Evolutionary conservation across 2,797 vertebrate species (phyloP).

Genomic region (Kryptopterus vitreolus): DNA sequence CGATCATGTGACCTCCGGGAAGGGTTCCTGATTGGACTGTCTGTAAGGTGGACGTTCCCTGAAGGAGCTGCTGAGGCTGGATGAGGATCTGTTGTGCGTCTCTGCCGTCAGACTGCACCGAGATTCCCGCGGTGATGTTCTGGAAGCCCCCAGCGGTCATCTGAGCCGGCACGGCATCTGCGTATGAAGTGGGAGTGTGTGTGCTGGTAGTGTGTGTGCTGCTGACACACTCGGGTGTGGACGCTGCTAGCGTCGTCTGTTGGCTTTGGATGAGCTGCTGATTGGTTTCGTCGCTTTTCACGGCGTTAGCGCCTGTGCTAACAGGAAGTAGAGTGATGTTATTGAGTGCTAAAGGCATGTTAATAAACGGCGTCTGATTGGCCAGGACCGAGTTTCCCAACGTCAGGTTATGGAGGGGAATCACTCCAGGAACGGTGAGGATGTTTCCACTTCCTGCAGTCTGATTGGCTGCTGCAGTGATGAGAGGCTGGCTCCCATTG

Average conservation of each 20-base stretch:
- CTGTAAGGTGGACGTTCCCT: conserved; percentile 83
- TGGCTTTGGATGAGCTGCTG: conserved; percentile 65
- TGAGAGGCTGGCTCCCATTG: conserved; percentile 82
- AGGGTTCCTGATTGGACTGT: conserved; percentile 84
- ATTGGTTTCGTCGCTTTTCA: conserved; percentile 63
- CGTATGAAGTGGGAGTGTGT: conserved; percentile 67
- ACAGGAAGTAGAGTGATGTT: conserved; percentile 94
- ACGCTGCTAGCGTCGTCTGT: conserved; percentile 54
- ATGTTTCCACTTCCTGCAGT: conserved; percentile 72
- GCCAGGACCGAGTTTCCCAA: conserved; percentile 84
- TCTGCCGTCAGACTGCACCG: conserved; percentile 74
- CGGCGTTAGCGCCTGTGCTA: conserved; percentile 69
- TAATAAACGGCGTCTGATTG: conserved; percentile 91
- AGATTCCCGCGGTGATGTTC: conserved; percentile 62
- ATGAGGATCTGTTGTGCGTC: conserved; percentile 84
- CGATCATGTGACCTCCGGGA: conserved; percentile 85
- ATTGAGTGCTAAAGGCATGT: conserved; percentile 90
- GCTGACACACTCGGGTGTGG: conserved; percentile 67
- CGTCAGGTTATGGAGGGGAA: conserved; percentile 89
- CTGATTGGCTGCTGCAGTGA: conserved; percentile 77
- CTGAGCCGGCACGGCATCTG: conserved; percentile 63
- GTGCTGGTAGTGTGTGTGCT: conserved; percentile 79
- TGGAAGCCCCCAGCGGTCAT: conserved; percentile 62
- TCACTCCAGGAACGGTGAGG: conserved; percentile 80
- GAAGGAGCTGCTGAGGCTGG: conserved; percentile 90